phyloP scores from a whole-genome alignment of 2,113 vertebrate genomes.

The Poeciliopsis prolifica region DNA sequence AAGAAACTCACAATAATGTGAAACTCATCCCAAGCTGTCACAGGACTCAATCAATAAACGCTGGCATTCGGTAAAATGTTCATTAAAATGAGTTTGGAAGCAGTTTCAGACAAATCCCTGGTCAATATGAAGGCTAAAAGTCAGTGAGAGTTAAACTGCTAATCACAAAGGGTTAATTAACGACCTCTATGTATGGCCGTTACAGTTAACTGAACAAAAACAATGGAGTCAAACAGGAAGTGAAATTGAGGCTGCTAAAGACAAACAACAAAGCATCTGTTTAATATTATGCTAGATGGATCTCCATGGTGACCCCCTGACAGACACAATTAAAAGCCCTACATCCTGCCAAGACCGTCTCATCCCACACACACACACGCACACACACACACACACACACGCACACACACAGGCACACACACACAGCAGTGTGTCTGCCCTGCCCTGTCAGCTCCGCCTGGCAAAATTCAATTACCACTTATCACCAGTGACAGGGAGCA shows the following conservation, averaged over 20 bases:
- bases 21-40: too few species aligned
- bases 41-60: too few species aligned
- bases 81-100: neutral
- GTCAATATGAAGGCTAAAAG: too few species aligned
- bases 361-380: constrained; percentile 30
- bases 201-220: neutral
- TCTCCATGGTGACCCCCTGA: constrained; percentile 27
- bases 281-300: constrained; percentile 17
- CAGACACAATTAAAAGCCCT: constrained; percentile 49
- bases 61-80: neutral
- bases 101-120: too few species aligned
- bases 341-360: constrained; percentile 32
- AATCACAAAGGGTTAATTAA: neutral
- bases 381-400: constrained; percentile 22
- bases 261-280: constrained; percentile 16
- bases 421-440: constrained; percentile 19
- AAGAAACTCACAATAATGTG: too few species aligned
- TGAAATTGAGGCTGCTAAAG: constrained; percentile 9
- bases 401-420: constrained; percentile 15
- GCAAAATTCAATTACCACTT: constrained; percentile 68
- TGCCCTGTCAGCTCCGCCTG: constrained; percentile 37
- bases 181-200: neutral
- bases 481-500: constrained; percentile 56
- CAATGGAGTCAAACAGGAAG: constrained; percentile 8
- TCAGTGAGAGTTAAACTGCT: neutral